These are phyloP conservation scores for Cryptocheilus praepositus DNA, from an alignment of 2,888 invertebrate genomes.

Conservation along the genomic window DNA sequence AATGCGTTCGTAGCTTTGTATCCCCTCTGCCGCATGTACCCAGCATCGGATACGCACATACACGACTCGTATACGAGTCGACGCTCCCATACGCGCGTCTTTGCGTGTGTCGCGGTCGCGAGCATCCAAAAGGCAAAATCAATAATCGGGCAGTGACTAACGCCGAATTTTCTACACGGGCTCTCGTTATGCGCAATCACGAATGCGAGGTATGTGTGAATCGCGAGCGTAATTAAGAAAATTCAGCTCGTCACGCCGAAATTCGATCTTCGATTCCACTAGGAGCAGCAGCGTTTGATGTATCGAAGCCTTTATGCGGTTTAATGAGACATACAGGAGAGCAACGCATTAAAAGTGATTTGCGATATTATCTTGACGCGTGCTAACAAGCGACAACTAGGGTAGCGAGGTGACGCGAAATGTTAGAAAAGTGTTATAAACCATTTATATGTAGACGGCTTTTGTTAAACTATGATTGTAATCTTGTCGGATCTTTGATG, in stretches of 20 bases:
- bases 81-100: constrained; percentile 31
- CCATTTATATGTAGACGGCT: too few relatives aligned
- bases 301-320: too few relatives aligned
- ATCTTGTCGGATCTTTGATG: too few relatives aligned
- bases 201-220: constrained; percentile 16
- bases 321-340: too few relatives aligned
- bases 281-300: too few relatives aligned
- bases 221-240: too few relatives aligned
- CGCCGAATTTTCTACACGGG: constrained; percentile 48
- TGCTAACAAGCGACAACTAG: not conserved
- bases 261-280: too few relatives aligned
- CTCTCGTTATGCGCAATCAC: constrained; percentile 46
- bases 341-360: too few relatives aligned
- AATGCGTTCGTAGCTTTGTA: constrained; percentile 69
- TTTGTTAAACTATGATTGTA: too few relatives aligned
- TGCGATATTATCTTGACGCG: not conserved
- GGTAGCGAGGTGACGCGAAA: not conserved
- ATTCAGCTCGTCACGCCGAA: too few relatives aligned
- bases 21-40: constrained; percentile 38
- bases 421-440: too few relatives aligned
- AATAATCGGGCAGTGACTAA: constrained; percentile 66
- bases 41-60: constrained; percentile 23
- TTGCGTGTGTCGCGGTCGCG: constrained; percentile 32
- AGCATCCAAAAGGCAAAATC: constrained; percentile 71
- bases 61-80: constrained; percentile 11